Conservation (phyloP, 2,797 vertebrate species). For the Gallinago stenura region DNA sequence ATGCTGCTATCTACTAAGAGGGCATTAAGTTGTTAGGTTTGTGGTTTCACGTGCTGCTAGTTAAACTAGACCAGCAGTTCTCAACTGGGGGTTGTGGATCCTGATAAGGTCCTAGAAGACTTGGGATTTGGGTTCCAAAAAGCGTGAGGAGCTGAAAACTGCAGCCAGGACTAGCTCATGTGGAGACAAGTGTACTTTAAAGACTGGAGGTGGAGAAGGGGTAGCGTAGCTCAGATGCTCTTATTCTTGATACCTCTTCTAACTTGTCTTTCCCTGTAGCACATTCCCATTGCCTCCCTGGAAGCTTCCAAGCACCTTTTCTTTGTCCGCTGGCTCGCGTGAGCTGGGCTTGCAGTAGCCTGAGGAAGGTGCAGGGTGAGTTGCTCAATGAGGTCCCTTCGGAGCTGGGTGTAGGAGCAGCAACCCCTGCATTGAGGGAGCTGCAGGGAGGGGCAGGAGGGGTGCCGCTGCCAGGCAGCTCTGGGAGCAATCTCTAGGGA, state of each 20-base stretch:
- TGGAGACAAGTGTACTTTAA: background rate
- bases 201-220: background rate
- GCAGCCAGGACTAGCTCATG: background rate
- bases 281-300: background rate
- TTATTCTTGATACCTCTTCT: slow-evolving; percentile 27
- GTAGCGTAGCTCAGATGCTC: background rate
- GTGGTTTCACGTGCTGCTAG: slow-evolving; percentile 55
- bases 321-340: background rate
- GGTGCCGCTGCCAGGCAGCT: background rate
- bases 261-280: background rate
- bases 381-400: background rate
- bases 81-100: background rate
- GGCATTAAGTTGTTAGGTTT: slow-evolving; percentile 50
- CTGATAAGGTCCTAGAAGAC: background rate
- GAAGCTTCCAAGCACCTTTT: slow-evolving; percentile 21
- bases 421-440: background rate
- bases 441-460: background rate
- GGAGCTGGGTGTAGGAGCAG: background rate
- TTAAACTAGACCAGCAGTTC: slow-evolving; percentile 68
- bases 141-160: background rate
- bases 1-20: slow-evolving; percentile 68
- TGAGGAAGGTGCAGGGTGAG: background rate
- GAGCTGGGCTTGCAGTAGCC: background rate
- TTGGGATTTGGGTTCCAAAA: background rate
- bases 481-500: background rate